Base-by-base conservation (phyloP, 2,113 vertebrate genomes). In the Tiliqua scincoides region DNA sequence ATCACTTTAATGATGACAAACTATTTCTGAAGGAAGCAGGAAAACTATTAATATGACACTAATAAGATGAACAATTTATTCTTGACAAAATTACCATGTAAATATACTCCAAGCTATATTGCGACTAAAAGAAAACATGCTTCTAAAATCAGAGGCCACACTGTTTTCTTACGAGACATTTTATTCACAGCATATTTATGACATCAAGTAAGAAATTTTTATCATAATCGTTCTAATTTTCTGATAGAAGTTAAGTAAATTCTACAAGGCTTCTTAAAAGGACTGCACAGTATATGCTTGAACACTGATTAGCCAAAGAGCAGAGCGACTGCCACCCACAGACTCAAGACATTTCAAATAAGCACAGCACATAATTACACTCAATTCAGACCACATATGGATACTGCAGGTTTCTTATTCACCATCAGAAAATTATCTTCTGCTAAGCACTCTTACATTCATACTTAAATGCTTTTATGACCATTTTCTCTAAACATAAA, bases 341-440 rank as follows among this genome's bases (percentile, higher is more conserved):
- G 70, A 12, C 3, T 25, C 32, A 61, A 2, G 82, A 1, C 1
- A 20, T 52, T 40, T 85, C 18, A 82, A 5, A 73, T 40, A 54
- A 88, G 71, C 14, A 32, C 6, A 83, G 4, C 85, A 17, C 17
- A 85, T 14, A 86, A 65, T 11, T 11, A 43, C 4, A 77, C 43
- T 83, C 20, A 67, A 82, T 30, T 37, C 85, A 40, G 71, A 88
- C 84, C 87, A 52, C 30, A 23, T 68, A n/a, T 62, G 57, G 71
- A 79, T 61, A 21, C 40, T 35, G 23, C 30, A 35, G 27, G 25
- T 14, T 79, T 35, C 23, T 23, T 11, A 37, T 76, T 74, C 5
- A 74, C 18, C 1, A 63, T 82, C 81, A 71, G 12, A 37, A 2
- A 18, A 11, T 6, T 0, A 52, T 85, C 61, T 70, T 21, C 73